A percentile compares a stretch with the other conserved stretches of the same genome.
These are phyloP conservation scores for Scrobipalpa costella DNA, from an alignment of 2,888 invertebrate genomes.

Conservation along the genomic window DNA sequence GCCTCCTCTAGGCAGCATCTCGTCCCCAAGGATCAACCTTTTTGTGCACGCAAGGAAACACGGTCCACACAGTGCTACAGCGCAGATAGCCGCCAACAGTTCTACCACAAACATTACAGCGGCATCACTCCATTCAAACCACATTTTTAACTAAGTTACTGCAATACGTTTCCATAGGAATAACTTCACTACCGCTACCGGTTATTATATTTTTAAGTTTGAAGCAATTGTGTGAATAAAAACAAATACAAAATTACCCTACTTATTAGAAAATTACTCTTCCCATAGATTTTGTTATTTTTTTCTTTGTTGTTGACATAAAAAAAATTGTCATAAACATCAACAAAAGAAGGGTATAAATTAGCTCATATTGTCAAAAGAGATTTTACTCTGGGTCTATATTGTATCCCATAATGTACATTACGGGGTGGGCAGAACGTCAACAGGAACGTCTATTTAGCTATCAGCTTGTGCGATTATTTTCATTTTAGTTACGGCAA, in stretches of 20 bases:
- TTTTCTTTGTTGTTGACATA: not conserved
- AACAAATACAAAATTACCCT: constrained; percentile 8
- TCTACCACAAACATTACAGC: constrained; percentile 65
- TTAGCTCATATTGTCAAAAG: too few relatives aligned
- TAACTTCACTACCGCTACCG: not conserved
- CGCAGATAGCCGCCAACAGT: constrained; percentile 66
- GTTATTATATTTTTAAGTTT: not conserved
- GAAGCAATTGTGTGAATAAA: not conserved
- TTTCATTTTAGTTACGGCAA: too few relatives aligned
- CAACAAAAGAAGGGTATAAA: too few relatives aligned
- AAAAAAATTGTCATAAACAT: not conserved
- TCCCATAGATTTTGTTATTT: constrained; percentile 3
- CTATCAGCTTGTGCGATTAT: too few relatives aligned
- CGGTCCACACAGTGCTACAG: constrained; percentile 71
- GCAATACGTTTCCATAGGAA: constrained; percentile 17
- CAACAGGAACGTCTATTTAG: too few relatives aligned
- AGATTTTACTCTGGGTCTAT: too few relatives aligned
- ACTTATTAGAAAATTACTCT: not conserved
- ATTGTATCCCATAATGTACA: too few relatives aligned
- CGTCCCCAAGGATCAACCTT: constrained; percentile 63
- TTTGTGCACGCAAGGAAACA: constrained; percentile 66
- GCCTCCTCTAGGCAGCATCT: constrained; percentile 52
- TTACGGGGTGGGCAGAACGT: too few relatives aligned
- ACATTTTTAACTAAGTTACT: constrained; percentile 14
- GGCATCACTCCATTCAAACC: constrained; percentile 53